phyloP scores from a whole-genome alignment of 2,113 vertebrate genomes.

The Amphilophus citrinellus region DNA sequence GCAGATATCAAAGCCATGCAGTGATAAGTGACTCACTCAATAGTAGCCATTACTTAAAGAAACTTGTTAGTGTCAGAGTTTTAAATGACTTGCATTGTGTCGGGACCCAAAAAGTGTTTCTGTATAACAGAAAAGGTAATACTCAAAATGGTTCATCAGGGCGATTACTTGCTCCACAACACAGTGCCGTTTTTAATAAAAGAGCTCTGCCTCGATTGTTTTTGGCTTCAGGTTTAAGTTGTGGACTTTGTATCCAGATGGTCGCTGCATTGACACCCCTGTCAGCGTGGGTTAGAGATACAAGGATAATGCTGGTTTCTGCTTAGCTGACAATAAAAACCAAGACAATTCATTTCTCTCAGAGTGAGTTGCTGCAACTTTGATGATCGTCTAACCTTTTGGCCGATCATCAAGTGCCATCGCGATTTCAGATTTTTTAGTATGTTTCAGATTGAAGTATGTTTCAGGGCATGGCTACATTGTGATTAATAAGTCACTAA shows the following conservation, averaged over 20 bases:
- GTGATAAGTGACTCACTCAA: slow-evolving; percentile 72
- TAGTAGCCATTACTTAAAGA: slow-evolving; percentile 62
- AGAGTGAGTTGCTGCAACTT: neutral
- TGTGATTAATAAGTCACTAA: too few species aligned
- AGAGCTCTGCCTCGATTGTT: neutral
- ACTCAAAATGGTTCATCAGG: neutral
- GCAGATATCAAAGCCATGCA: slow-evolving; percentile 68
- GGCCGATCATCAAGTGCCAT: too few species aligned
- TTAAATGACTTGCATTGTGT: slow-evolving; percentile 39
- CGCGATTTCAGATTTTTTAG: too few species aligned
- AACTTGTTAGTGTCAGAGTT: slow-evolving; percentile 61
- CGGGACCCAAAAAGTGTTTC: neutral
- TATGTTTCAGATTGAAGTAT: too few species aligned
- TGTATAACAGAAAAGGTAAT: neutral
- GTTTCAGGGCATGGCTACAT: too few species aligned
- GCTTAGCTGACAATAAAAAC: neutral
- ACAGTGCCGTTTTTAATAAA: neutral
- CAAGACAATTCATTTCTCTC: neutral
- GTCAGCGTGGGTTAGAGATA: neutral
- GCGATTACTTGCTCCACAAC: neutral
- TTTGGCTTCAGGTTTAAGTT: neutral
- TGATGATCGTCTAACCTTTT: neutral
- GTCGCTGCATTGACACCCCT: neutral
- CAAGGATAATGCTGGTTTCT: neutral
- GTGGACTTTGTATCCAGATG: neutral